Base-by-base conservation (phyloP, 2,888 invertebrate genomes). In the Geophilus truncorum region DNA sequence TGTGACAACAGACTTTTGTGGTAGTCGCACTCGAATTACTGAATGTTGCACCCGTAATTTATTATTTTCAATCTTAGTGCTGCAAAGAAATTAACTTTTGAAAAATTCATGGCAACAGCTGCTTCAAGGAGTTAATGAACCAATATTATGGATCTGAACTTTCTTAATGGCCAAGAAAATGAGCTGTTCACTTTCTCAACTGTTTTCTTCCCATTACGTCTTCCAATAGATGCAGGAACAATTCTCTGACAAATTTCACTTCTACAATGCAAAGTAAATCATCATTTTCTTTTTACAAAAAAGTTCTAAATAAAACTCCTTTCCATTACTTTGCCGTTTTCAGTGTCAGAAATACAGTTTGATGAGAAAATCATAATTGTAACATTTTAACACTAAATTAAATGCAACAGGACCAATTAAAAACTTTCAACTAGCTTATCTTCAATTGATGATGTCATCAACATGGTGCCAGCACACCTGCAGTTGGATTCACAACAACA, bases 51-150 rank as follows among this genome's bases (percentile, higher is more conserved):
- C 70, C 28, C 23, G 70, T 70, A 70, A 70, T 70, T 70, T 70
- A 70, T 70, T 70, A 70, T 70, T 70, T 70, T 70, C 70, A 70
- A 70, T 70, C 70, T 70, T 70, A 28, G 70, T 28, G 70, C 70
- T 70, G 12, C 1, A 70, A 70, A 25, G 70, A 70, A 70, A 70
- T 70, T 70, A 70, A 70, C 70, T 70, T 70, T 70, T 70, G 70
- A 70, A 70, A 70, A 70, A 70, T 70, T 70, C 70, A 70, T 70
- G 70, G 70, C 25, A 70, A 70, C 70, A 70, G 70, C 70, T 70
- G 70, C 70, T 70, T 70, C 70, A 70, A 70, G 70, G 70, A 70
- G 70, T 70, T 70, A 70, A 70, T 70, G 70, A 70, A 70, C 70
- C 70, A 70, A 70, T 70, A 70, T 70, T 70, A 70, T 70, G 70